These are phyloP conservation scores for Echeneis naucrates DNA, from an alignment of 2,797 vertebrate genomes.

Conservation along the genomic window DNA sequence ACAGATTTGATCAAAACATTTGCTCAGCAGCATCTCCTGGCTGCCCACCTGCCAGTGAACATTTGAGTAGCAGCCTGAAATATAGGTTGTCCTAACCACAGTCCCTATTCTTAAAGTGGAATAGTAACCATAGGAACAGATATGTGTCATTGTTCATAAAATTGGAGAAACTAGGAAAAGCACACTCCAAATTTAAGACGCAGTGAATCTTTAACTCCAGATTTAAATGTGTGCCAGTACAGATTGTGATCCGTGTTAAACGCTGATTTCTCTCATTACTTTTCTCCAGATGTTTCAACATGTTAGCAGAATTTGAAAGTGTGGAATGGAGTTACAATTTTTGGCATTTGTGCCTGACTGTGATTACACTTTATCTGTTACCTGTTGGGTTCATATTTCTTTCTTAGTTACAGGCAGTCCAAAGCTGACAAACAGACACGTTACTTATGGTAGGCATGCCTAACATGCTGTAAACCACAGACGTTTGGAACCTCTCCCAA, in stretches of 20 bases:
- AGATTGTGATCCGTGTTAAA: slow-evolving; percentile 2
- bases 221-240: slow-evolving; percentile 1
- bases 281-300: not conserved
- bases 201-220: slow-evolving; percentile 5
- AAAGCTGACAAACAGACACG: not conserved
- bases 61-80: slow-evolving; percentile 40
- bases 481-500: too few species aligned
- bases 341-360: not conserved
- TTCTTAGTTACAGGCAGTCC: not conserved
- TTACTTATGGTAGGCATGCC: not conserved
- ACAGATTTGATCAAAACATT: slow-evolving; percentile 58
- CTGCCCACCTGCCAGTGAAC: slow-evolving; percentile 22
- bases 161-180: slow-evolving; percentile 25
- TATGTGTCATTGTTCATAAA: slow-evolving; percentile 12
- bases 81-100: slow-evolving; percentile 13
- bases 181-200: slow-evolving; percentile 5
- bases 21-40: slow-evolving; percentile 48
- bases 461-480: too few species aligned
- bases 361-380: too few species aligned
- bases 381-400: not conserved
- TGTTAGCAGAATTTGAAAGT: not conserved
- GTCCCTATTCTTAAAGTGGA: slow-evolving; percentile 8
- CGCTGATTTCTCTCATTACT: not conserved
- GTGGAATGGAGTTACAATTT: not conserved
- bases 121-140: slow-evolving; percentile 3